These are phyloP conservation scores for Pygoscelis adeliae DNA, from an alignment of 2,113 vertebrate genomes.

Conservation along the genomic window DNA sequence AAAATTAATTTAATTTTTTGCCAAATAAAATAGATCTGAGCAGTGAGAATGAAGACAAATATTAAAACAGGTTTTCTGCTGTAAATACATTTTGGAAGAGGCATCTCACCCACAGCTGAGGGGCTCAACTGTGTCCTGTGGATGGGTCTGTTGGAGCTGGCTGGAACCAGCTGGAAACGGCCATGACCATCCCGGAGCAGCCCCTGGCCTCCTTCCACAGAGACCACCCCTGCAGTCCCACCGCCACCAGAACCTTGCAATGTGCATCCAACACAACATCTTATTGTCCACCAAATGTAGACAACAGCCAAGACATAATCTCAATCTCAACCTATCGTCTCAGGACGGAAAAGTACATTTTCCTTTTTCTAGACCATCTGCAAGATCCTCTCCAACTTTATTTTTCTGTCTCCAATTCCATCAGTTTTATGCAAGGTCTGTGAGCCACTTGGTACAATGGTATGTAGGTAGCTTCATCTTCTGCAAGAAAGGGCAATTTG, in stretches of 20 bases:
- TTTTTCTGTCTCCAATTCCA: not conserved
- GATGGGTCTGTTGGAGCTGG: not conserved
- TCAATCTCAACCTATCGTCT: not conserved
- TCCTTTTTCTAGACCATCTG: not conserved
- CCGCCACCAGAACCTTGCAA: not conserved
- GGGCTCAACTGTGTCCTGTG: not conserved
- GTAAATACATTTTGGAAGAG: not conserved
- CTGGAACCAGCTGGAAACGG: not conserved
- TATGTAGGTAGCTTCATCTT: not conserved
- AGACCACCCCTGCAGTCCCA: not conserved
- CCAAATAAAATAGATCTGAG: not conserved
- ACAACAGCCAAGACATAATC: not conserved
- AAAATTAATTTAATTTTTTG: not conserved
- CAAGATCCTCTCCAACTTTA: not conserved
- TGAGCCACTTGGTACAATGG: not conserved
- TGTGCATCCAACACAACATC: not conserved
- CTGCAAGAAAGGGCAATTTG: not conserved
- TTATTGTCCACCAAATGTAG: not conserved
- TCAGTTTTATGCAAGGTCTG: not conserved
- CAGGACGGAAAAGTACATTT: not conserved
- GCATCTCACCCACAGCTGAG: fast-evolving
- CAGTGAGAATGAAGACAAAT: not conserved
- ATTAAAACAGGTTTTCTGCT: not conserved
- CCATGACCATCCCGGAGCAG: not conserved
- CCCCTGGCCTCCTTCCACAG: not conserved